Evolutionary conservation across 2,888 invertebrate species (phyloP).

Genomic region (Oligia latruncula): DNA sequence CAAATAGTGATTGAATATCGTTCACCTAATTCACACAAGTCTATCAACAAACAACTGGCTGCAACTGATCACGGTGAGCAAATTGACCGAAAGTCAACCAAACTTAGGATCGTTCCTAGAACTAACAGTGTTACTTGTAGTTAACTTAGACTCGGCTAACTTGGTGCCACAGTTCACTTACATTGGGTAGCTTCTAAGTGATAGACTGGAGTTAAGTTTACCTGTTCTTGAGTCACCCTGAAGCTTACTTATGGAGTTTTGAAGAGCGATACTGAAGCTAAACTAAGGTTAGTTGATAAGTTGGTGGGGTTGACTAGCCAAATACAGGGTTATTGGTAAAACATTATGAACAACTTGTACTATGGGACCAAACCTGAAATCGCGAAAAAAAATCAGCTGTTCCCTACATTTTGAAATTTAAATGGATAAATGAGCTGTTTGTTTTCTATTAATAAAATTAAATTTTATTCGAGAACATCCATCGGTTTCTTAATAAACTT

Average conservation of each 20-base stretch:
- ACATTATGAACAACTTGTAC: too few species aligned
- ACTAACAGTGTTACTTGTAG: constrained; percentile 32
- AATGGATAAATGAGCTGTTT: too few species aligned
- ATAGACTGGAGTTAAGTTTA: constrained; percentile 37
- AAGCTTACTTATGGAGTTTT: constrained; percentile 19
- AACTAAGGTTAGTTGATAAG: neutral
- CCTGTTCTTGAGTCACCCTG: constrained; percentile 18
- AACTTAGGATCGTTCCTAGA: constrained; percentile 15
- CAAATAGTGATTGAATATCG: neutral
- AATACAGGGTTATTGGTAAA: too few species aligned
- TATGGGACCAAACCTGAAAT: too few species aligned
- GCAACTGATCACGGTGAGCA: constrained; percentile 13
- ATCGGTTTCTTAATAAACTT: too few species aligned
- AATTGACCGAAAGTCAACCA: constrained; percentile 23
- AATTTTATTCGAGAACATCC: too few species aligned
- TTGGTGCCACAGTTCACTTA: constrained; percentile 31
- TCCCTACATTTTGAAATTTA: too few species aligned
- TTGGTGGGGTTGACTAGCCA: neutral
- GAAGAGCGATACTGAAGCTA: neutral
- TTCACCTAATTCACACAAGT: neutral
- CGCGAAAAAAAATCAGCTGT: too few species aligned
- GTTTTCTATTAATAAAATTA: too few species aligned
- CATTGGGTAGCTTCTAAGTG: constrained; percentile 39
- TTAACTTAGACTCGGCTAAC: constrained; percentile 34
- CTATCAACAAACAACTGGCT: neutral